Evolutionary conservation across 2,888 invertebrate species (phyloP).

Genomic region (Bellardia pandia): DNA sequence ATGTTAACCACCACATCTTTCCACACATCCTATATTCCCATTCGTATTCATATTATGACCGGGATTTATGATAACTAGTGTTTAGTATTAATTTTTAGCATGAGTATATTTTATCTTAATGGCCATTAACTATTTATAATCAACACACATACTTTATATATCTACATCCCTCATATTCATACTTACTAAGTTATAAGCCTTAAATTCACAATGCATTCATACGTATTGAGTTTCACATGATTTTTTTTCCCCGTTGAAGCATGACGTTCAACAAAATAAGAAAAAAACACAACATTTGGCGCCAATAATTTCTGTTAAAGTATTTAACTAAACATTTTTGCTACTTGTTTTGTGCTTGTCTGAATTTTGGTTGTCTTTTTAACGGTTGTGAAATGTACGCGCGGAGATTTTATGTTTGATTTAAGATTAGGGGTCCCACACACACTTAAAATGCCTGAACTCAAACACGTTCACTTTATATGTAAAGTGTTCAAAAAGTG

Average conservation of each 20-base stretch:
- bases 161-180: slow-evolving; percentile 14
- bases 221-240: slow-evolving; percentile 35
- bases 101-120: slow-evolving; percentile 34
- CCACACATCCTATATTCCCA: background rate
- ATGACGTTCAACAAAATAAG: slow-evolving; percentile 22
- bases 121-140: slow-evolving; percentile 53
- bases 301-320: slow-evolving; percentile 55
- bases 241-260: slow-evolving; percentile 20
- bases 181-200: background rate
- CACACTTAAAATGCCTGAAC: slow-evolving; percentile 39
- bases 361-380: slow-evolving; percentile 28
- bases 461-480: slow-evolving; percentile 57
- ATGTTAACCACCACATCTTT: slow-evolving; percentile 4
- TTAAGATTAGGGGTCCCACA: slow-evolving; percentile 66
- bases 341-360: slow-evolving; percentile 53
- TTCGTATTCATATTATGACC: slow-evolving; percentile 11
- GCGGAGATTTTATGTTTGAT: slow-evolving; percentile 64
- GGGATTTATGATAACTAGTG: slow-evolving; percentile 46
- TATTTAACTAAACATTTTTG: slow-evolving; percentile 45
- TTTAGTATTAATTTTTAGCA: background rate
- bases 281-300: slow-evolving; percentile 36
- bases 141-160: slow-evolving; percentile 14
- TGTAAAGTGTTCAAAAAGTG: background rate
- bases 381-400: slow-evolving; percentile 34
- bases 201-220: slow-evolving; percentile 37